Percentiles rank a stretch among this genome's conserved stretches.
These are phyloP conservation scores for Odontophorus gujanensis DNA, from an alignment of 2,113 vertebrate genomes.

Conservation along the genomic window DNA sequence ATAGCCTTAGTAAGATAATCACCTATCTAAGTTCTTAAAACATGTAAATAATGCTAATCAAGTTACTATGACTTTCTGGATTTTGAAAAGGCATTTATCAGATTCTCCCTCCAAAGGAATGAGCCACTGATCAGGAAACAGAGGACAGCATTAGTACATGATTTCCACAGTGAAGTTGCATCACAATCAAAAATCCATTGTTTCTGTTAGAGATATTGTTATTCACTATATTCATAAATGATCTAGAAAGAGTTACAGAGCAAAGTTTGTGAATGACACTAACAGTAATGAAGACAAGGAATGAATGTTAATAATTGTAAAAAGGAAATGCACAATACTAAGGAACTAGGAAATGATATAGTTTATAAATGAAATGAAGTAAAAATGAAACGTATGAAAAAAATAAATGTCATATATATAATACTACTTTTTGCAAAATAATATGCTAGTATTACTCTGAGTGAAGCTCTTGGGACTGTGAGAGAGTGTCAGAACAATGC, in stretches of 20 bases:
- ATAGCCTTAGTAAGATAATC: background rate
- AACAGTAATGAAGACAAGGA: background rate
- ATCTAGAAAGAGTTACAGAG: background rate
- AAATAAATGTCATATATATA: background rate
- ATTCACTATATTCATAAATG: background rate
- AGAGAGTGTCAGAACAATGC: background rate
- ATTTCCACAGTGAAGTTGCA: background rate
- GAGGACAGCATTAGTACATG: background rate
- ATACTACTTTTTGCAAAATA: background rate
- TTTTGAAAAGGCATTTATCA: background rate
- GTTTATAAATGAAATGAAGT: background rate
- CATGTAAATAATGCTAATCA: background rate
- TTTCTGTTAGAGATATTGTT: background rate
- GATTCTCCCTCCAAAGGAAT: background rate
- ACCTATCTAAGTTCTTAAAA: background rate
- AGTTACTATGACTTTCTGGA: background rate
- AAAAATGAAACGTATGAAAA: background rate
- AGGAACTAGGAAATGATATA: background rate
- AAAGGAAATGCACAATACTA: background rate
- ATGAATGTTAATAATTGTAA: background rate
- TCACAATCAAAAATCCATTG: background rate
- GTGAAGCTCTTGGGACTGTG: background rate
- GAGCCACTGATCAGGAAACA: background rate
- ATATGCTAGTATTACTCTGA: background rate
- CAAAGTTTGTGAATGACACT: background rate